Evolutionary conservation across 1,140 invertebrate species (phyloP), one percentile per base, ranked within the genome.

Genomic region (Lordiphosa collinella): DNA sequence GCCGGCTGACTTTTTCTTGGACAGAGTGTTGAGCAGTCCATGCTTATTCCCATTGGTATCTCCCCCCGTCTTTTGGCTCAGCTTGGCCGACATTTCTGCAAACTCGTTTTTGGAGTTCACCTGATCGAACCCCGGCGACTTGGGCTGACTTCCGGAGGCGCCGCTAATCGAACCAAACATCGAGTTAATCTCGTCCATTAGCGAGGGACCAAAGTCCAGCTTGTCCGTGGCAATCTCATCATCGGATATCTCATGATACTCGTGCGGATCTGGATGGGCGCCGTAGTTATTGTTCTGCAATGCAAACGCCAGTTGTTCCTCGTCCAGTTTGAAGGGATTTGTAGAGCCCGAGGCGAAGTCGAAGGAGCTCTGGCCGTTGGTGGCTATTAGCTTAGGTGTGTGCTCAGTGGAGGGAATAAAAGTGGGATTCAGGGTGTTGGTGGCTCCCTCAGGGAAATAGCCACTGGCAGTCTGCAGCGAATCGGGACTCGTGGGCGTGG

Each of bases 131-230:
- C 94, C 93, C 0, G 90, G 89, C 1, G 92, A 90, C 38, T 91
- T 89, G 13, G 86, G 73, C 4, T 72, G 70, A 32, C 61, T 69
- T 0, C 63, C 63, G 2, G 68, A 73, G 3, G 67, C 56, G 2
- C 74, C 86, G 12, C 79, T 86, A 46, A 96, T 89, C 11, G 94
- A 94, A 71, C 94, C 93, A 74, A 99, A 96, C 90, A 98, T 96
- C 52, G 96, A 95, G 86, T 98, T 97, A 92, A 99, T 97, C 90
- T 99, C 97, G 84, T 98, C 97, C 78, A 98, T 91, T 31, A 99
- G 90, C 61, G 96, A 98, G 6, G 97, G 95, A 9, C 96, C 96
- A 80, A 98, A 94, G 90, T 99, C 97, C 41, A 94, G 93, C 89
- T 92, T 93, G 64, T 88, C 79, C 6, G 64, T 89, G 66, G 89